Conservation (phyloP, 2,797 vertebrate species). For the Eurystomus glaucurus region DNA sequence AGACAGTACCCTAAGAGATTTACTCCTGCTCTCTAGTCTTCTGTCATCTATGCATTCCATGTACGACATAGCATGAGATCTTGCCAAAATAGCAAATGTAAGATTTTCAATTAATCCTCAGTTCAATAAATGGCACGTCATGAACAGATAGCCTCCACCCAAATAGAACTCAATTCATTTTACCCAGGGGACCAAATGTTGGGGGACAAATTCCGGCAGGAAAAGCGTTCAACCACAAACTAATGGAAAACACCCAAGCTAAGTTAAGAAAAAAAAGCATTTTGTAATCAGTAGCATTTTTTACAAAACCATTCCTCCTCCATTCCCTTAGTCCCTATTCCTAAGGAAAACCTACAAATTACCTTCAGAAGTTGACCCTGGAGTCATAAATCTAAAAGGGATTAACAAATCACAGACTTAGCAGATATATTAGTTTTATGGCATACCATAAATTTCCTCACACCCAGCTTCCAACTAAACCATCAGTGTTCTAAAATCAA, state of each 20-base stretch:
- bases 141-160: neutral
- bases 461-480: neutral
- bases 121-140: fast-evolving
- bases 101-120: neutral
- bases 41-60: neutral
- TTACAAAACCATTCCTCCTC: neutral
- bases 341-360: neutral
- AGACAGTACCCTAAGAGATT: neutral
- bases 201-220: neutral
- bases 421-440: neutral
- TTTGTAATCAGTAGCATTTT: neutral
- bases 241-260: neutral
- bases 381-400: slow-evolving; percentile 11
- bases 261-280: fast-evolving
- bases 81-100: neutral
- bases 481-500: neutral
- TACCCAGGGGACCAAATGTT: neutral
- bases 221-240: neutral
- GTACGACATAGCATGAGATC: neutral
- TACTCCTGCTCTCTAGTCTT: neutral
- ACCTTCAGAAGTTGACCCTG: neutral
- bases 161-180: neutral
- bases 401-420: neutral
- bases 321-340: neutral
- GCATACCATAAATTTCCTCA: neutral